Percentiles rank a stretch among this genome's conserved stretches.
These are phyloP conservation scores for Sebastes kiyomatsui DNA, from an alignment of 2,797 vertebrate species.

Conservation along the genomic window DNA sequence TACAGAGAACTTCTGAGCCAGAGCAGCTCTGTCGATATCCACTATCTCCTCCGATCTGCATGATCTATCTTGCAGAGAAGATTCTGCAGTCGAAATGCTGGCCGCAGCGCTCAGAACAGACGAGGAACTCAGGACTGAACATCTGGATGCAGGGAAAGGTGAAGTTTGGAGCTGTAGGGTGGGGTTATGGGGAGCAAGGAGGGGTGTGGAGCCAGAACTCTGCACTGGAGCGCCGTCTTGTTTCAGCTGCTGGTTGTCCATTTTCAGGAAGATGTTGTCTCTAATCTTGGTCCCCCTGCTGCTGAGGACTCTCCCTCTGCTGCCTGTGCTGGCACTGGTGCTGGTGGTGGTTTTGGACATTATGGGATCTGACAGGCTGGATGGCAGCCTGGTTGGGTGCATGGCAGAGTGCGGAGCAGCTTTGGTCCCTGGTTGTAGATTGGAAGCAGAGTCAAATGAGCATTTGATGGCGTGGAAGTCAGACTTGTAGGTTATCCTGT, in stretches of 20 bases:
- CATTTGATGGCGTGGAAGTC: constrained; percentile 94
- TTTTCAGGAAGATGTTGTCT: constrained; percentile 91
- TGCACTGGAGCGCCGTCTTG: constrained; percentile 56
- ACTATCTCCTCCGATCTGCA: constrained; percentile 80
- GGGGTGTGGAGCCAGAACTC: constrained; percentile 29
- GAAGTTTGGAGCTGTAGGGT: constrained; percentile 40
- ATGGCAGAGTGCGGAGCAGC: constrained; percentile 7
- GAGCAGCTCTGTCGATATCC: constrained; percentile 86
- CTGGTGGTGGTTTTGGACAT: constrained; percentile 53
- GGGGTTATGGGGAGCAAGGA: constrained; percentile 33
- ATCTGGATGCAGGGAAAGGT: constrained; percentile 43
- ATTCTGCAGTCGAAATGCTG: constrained; percentile 68
- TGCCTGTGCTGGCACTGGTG: constrained; percentile 63
- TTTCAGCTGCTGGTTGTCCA: constrained; percentile 85
- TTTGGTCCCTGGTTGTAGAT: constrained; percentile 53
- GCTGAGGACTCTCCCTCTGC: constrained; percentile 77
- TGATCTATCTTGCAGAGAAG: constrained; percentile 69
- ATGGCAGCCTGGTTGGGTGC: constrained; percentile 25
- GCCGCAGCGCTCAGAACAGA: constrained; percentile 78
- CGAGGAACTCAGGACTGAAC: constrained; percentile 63
- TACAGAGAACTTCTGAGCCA: constrained; percentile 92
- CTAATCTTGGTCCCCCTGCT: constrained; percentile 90
- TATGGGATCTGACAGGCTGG: constrained; percentile 64
- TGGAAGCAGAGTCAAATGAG: constrained; percentile 85
- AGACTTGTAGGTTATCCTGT: constrained; percentile 91